A percentile compares a stretch with the other conserved stretches of the same genome.
Evolutionary conservation across 2,888 invertebrate species (phyloP).

Genomic region (Lymantria dispar): DNA sequence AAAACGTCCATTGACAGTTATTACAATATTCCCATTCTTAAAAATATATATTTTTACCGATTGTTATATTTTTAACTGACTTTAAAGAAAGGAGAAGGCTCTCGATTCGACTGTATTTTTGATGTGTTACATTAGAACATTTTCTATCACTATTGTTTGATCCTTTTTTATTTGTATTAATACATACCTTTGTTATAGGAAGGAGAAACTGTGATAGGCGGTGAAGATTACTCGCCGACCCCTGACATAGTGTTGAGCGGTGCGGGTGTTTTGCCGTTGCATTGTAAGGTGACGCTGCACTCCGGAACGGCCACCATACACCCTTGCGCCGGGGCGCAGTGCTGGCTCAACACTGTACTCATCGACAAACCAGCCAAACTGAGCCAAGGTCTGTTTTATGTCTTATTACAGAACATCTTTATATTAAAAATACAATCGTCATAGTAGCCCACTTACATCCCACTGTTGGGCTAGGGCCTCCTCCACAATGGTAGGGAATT

Average conservation of each 20-base stretch:
- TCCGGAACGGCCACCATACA: slow-evolving; percentile 88
- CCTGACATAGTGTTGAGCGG: slow-evolving; percentile 92
- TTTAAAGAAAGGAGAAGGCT: too few species aligned
- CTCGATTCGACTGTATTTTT: too few species aligned
- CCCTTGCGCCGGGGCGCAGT: slow-evolving; percentile 88
- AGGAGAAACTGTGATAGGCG: slow-evolving; percentile 93
- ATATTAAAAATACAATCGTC: too few species aligned
- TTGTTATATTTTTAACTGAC: too few species aligned
- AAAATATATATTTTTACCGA: too few species aligned
- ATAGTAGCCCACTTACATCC: too few species aligned
- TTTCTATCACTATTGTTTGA: neutral
- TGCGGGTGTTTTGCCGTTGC: slow-evolving; percentile 89
- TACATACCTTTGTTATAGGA: slow-evolving; percentile 79
- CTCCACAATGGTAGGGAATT: too few species aligned
- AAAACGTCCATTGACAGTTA: too few species aligned
- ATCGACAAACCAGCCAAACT: slow-evolving; percentile 90
- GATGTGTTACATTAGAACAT: too few species aligned
- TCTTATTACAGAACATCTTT: too few species aligned
- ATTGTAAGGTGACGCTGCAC: slow-evolving; percentile 88
- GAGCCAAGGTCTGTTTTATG: slow-evolving; percentile 82
- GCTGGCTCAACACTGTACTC: slow-evolving; percentile 92
- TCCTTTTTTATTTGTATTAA: neutral
- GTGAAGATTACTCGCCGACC: slow-evolving; percentile 85
- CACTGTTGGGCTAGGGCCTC: too few species aligned
- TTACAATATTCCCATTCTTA: too few species aligned